phyloP scores from a whole-genome alignment of 2,888 invertebrate genomes.

The Apocheima hispidaria region DNA sequence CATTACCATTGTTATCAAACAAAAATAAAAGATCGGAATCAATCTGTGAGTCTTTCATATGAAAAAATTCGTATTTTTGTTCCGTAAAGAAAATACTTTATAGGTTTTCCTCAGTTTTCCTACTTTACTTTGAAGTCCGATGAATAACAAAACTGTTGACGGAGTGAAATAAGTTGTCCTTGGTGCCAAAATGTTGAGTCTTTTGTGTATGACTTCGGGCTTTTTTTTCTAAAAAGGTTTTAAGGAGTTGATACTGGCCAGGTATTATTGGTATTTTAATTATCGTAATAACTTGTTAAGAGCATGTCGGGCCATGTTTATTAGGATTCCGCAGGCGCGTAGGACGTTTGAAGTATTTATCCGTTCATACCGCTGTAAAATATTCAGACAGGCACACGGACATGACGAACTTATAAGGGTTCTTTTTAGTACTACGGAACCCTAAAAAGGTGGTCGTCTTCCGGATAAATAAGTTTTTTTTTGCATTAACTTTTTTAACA shows the following conservation, averaged over 20 bases:
- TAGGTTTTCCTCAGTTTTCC: conserved; percentile 10
- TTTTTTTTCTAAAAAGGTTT: conserved; percentile 1
- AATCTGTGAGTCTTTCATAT: not conserved
- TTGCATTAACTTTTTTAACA: no score
- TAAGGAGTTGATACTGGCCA: not conserved
- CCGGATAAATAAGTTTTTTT: no score
- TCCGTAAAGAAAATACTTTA: conserved; percentile 20
- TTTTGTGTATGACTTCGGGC: not conserved
- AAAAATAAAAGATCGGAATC: conserved; percentile 10
- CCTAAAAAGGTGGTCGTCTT: no score
- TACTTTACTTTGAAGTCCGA: conserved; percentile 27
- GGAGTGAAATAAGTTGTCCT: conserved; percentile 26
- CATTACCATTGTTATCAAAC: conserved; percentile 8
- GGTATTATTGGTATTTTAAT: not conserved
- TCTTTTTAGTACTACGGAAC: no score
- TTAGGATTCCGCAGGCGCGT: no score
- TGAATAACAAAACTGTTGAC: conserved; percentile 25
- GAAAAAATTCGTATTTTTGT: conserved; percentile 9
- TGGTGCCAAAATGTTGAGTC: conserved; percentile 13
- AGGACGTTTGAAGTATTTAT: no score
- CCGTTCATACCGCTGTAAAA: no score
- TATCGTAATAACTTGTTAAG: no score
- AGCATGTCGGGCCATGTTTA: no score
- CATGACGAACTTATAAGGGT: no score
- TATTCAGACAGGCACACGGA: no score